These are phyloP conservation scores for Cossypha polioptera DNA, from an alignment of 2,797 vertebrate species.

Conservation along the genomic window DNA sequence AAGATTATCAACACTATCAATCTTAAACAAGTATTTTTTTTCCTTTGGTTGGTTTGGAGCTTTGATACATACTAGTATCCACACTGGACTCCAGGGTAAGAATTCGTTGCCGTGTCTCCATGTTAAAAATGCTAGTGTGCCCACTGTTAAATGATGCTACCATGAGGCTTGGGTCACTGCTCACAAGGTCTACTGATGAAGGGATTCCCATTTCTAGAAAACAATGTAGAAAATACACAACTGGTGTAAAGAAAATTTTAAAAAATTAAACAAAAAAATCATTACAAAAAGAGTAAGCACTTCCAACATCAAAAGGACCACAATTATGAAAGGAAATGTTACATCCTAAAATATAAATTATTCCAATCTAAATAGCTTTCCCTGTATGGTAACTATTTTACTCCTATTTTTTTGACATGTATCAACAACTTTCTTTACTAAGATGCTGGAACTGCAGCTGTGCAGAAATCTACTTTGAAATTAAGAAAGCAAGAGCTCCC, in stretches of 20 bases:
- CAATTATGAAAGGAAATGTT: not conserved
- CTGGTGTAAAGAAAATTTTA: not conserved
- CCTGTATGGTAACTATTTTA: not conserved
- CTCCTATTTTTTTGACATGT: not conserved
- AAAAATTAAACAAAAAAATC: not conserved
- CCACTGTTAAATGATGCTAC: conserved; percentile 94
- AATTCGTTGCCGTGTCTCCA: conserved; percentile 92
- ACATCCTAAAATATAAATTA: not conserved
- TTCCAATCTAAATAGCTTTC: not conserved
- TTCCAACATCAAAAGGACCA: not conserved
- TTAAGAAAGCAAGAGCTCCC: not conserved
- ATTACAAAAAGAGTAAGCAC: not conserved
- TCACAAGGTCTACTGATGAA: conserved; percentile 94
- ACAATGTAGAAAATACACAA: not conserved
- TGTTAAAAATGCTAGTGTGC: conserved; percentile 93
- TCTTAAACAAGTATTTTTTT: not conserved
- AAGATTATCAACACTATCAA: not conserved
- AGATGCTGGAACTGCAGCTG: not conserved
- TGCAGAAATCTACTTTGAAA: not conserved
- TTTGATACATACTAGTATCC: conserved; percentile 81
- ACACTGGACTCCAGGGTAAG: conserved; percentile 88
- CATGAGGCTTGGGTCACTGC: conserved; percentile 94
- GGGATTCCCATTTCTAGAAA: conserved; percentile 89
- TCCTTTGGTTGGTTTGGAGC: not conserved
- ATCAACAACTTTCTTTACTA: not conserved